Evolutionary conservation across 2,113 vertebrate genomes (phyloP).

Genomic region (Leptobrachium ailaonicum): DNA sequence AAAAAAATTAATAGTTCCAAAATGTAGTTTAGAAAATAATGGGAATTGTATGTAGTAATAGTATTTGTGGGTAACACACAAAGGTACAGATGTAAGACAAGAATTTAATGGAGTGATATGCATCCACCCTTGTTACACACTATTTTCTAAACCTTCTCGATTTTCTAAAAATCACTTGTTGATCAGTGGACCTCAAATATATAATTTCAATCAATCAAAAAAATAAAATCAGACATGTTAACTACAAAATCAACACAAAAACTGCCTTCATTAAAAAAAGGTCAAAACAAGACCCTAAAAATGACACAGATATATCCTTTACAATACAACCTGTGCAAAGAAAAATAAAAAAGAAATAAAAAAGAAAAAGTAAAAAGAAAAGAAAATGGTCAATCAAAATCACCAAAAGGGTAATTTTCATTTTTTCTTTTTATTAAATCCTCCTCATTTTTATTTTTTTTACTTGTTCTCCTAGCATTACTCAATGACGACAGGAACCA

Average conservation of each 20-base stretch:
- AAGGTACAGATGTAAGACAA: slow-evolving; percentile 16
- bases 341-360: slow-evolving; percentile 42
- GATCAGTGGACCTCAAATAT: slow-evolving; percentile 67
- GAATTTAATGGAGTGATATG: slow-evolving; percentile 56
- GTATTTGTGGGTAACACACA: not conserved
- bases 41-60: not conserved
- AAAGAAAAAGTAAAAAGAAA: slow-evolving; percentile 59
- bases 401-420: slow-evolving; percentile 53
- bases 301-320: slow-evolving; percentile 72
- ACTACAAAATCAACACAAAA: slow-evolving; percentile 60
- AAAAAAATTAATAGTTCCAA: not conserved
- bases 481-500: slow-evolving; percentile 78
- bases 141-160: slow-evolving; percentile 61
- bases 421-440: slow-evolving; percentile 64
- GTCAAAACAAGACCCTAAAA: slow-evolving; percentile 66
- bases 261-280: slow-evolving; percentile 48
- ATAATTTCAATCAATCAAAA: slow-evolving; percentile 64
- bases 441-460: slow-evolving; percentile 50
- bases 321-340: slow-evolving; percentile 64
- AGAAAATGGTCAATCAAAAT: slow-evolving; percentile 7
- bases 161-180: slow-evolving; percentile 66
- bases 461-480: slow-evolving; percentile 57
- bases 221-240: slow-evolving; percentile 63
- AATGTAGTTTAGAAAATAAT: not conserved
- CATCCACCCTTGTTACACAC: slow-evolving; percentile 59